Percentiles rank a stretch among this genome's conserved stretches.
Evolutionary conservation across 1,140 invertebrate species (phyloP).

Genomic region (Lerema accius): DNA sequence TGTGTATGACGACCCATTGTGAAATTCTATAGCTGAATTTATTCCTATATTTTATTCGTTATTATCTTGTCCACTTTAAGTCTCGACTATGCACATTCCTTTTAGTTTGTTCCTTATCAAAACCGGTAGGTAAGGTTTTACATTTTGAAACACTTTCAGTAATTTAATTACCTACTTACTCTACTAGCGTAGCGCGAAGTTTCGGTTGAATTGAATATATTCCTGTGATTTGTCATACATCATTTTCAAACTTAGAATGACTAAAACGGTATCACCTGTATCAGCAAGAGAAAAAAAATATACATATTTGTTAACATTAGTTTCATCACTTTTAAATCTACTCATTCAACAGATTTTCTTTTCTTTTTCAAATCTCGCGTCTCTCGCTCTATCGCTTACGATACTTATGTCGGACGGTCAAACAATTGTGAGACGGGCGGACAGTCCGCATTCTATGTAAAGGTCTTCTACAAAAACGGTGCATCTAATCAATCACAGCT

Average conservation of each 20-base stretch:
- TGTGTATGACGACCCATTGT: conserved; percentile 39
- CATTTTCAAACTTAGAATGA: no score
- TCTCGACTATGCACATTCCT: no score
- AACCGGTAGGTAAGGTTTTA: no score
- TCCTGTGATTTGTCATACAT: no score
- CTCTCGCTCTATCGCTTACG: background rate
- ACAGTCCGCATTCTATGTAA: conserved; percentile 56
- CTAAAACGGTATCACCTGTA: no score
- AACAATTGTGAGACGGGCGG: conserved; percentile 43
- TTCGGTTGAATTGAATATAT: no score
- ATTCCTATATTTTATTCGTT: background rate
- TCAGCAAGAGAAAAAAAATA: no score
- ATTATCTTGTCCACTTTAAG: background rate
- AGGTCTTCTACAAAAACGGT: conserved; percentile 62
- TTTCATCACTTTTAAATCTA: background rate
- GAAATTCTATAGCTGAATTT: background rate
- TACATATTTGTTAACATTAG: background rate
- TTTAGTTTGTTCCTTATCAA: no score
- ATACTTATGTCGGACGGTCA: conserved; percentile 31
- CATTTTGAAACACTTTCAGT: no score
- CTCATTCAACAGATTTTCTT: conserved; percentile 1
- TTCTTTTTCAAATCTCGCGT: conserved; percentile 4
- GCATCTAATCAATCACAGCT: conserved; percentile 74
- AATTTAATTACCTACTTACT: no score
- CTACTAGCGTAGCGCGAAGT: no score